A percentile compares a stretch with the other conserved stretches of the same genome.
Evolutionary conservation across 2,113 vertebrate species (phyloP).

Genomic region (Chauna torquata): DNA sequence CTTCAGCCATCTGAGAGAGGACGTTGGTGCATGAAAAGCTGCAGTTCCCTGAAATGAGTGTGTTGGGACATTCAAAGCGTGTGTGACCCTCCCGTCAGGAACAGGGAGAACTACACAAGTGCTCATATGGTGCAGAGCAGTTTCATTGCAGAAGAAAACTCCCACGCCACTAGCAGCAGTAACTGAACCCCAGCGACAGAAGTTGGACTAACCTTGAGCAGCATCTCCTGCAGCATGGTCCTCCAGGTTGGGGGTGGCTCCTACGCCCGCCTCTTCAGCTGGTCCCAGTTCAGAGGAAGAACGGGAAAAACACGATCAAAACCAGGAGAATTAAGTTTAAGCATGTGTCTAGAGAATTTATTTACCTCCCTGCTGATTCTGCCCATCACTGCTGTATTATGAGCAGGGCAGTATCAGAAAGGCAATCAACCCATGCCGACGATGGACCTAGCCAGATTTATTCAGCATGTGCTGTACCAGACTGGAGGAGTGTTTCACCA

Average conservation of each 20-base stretch:
- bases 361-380: background rate
- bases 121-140: background rate
- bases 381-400: background rate
- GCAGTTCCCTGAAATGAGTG: background rate
- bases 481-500: background rate
- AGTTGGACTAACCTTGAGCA: conserved; percentile 72
- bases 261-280: conserved; percentile 81
- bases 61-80: background rate
- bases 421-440: rapidly evolving
- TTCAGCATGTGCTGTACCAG: background rate
- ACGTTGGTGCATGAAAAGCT: background rate
- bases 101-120: background rate
- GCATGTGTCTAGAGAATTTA: background rate
- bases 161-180: background rate
- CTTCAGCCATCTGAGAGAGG: background rate
- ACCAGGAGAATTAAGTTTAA: background rate
- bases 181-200: background rate
- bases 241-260: conserved; percentile 77
- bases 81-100: background rate
- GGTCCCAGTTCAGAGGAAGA: conserved; percentile 15
- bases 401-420: background rate
- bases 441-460: background rate
- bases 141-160: background rate
- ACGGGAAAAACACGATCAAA: conserved; percentile 38
- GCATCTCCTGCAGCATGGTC: conserved; percentile 78